A percentile compares a stretch with the other conserved stretches of the same genome.
Evolutionary conservation across 2,113 vertebrate genomes (phyloP).

Genomic region (Melanostigma gelatinosum): DNA sequence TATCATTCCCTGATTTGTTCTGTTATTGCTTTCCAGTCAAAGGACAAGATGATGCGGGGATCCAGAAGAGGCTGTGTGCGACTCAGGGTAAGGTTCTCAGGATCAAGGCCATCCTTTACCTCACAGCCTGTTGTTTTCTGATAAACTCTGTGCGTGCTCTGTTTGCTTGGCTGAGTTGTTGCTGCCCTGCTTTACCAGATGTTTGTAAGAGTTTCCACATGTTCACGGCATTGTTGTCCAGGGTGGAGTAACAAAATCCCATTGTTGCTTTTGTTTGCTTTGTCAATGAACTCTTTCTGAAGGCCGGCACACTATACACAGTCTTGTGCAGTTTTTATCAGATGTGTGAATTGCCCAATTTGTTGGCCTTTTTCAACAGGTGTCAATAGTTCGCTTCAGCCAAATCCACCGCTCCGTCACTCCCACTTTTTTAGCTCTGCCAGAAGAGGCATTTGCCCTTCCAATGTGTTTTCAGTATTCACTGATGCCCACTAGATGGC

Average conservation of each 20-base stretch:
- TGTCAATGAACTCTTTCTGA: neutral
- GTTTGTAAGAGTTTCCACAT: neutral
- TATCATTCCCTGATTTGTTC: slow-evolving; percentile 1
- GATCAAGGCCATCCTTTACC: neutral
- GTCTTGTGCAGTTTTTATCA: neutral
- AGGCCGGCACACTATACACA: neutral
- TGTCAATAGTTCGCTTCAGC: neutral
- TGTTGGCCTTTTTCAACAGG: neutral
- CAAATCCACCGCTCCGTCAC: neutral
- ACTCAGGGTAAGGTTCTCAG: slow-evolving; percentile 88
- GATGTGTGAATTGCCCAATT: neutral
- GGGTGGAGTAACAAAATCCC: neutral
- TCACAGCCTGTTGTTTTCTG: neutral
- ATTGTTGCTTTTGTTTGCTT: neutral
- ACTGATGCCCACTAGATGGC: slow-evolving; percentile 69
- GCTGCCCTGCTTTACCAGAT: neutral
- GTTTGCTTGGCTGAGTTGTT: neutral
- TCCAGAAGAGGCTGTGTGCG: slow-evolving; percentile 98
- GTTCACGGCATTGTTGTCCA: neutral
- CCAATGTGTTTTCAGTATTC: neutral
- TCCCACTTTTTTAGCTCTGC: neutral
- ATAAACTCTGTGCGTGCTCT: neutral
- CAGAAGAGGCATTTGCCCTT: neutral
- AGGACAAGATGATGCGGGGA: slow-evolving; percentile 99
- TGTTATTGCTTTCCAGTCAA: slow-evolving; percentile 87